These are phyloP conservation scores for Masnerella sp. DNA, from an alignment of 2,888 invertebrate genomes.

Conservation along the genomic window DNA sequence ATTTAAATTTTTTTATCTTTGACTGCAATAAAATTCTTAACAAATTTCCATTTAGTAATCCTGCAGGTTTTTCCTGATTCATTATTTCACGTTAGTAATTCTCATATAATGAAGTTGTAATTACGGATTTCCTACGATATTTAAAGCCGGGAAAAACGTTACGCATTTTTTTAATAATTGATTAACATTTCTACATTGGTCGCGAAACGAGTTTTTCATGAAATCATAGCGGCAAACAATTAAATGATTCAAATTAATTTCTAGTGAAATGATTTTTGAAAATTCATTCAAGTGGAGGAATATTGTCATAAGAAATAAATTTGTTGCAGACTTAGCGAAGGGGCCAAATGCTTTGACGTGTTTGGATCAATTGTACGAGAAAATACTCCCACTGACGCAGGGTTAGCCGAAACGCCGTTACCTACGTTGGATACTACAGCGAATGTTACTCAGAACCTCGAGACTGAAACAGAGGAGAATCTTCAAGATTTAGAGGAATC, in stretches of 20 bases:
- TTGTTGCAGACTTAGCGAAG: conserved; percentile 38
- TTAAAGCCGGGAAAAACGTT: background rate
- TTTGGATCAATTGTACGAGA: conserved; percentile 42
- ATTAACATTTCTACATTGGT: no score
- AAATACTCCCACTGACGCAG: conserved; percentile 24
- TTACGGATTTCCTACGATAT: background rate
- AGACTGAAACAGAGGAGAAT: conserved; percentile 47
- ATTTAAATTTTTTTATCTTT: background rate
- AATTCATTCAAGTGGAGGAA: background rate
- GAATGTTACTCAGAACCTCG: conserved; percentile 8
- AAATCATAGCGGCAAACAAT: no score
- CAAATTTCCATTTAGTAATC: conserved; percentile 23
- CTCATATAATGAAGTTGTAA: conserved; percentile 3
- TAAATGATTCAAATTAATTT: no score
- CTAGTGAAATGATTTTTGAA: background rate
- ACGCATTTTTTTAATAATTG: background rate
- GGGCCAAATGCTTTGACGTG: conserved; percentile 34
- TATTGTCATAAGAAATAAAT: no score
- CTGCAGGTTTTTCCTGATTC: conserved; percentile 16
- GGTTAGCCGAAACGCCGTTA: conserved; percentile 29
- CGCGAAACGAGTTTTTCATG: no score
- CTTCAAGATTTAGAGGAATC: conserved; percentile 66
- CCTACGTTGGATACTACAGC: conserved; percentile 28
- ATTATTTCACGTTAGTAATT: conserved; percentile 18
- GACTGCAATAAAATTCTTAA: background rate